phyloP scores from a whole-genome alignment of 2,113 vertebrate genomes.

The Prionailurus viverrinus region DNA sequence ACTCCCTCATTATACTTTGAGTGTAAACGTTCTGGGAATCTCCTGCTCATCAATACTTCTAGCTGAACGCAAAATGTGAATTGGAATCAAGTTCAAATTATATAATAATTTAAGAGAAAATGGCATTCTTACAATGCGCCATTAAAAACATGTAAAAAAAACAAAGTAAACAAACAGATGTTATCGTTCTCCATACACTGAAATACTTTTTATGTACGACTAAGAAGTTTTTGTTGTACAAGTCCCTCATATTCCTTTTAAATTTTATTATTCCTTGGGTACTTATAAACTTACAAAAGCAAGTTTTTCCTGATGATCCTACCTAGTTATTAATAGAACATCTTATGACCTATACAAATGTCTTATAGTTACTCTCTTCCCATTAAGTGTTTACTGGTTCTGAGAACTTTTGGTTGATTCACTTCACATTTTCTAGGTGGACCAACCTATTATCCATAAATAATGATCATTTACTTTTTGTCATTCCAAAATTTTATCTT shows the following conservation, averaged over 20 bases:
- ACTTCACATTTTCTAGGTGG: neutral
- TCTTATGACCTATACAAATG: neutral
- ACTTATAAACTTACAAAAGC: neutral
- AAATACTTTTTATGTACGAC: neutral
- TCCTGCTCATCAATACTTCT: neutral
- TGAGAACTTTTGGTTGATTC: neutral
- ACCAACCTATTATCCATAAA: neutral
- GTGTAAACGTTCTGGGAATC: neutral
- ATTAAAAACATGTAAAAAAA: neutral
- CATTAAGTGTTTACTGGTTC: neutral
- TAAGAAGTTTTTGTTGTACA: neutral
- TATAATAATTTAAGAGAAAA: neutral
- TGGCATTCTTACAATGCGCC: neutral
- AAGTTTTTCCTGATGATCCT: neutral
- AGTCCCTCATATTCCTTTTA: neutral
- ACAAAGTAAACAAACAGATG: no score
- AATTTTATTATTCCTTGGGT: neutral
- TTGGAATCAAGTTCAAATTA: neutral
- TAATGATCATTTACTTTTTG: neutral
- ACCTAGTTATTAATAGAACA: neutral
- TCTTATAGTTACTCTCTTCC: neutral
- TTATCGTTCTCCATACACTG: neutral
- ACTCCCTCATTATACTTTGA: neutral
- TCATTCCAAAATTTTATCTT: neutral
- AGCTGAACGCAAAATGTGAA: neutral